phyloP scores from a whole-genome alignment of 2,888 invertebrate species.

The Adela reaumurella region DNA sequence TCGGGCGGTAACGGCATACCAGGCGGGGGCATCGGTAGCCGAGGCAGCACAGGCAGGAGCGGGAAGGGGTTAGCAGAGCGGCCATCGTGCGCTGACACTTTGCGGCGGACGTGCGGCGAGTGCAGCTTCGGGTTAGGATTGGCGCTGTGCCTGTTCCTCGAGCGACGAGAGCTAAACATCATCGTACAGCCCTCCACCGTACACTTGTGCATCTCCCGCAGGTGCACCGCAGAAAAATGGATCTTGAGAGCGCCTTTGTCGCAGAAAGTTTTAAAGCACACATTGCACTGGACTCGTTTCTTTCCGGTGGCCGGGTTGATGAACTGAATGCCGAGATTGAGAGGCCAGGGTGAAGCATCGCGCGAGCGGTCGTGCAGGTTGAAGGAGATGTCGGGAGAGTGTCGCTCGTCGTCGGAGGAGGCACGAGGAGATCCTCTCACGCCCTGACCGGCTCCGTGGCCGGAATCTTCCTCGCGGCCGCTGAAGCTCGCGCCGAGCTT shows the following conservation, averaged over 20 bases:
- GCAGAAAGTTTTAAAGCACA: conserved; percentile 97
- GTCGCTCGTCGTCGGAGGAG: conserved; percentile 29
- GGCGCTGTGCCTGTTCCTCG: conserved; percentile 92
- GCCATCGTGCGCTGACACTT: conserved; percentile 92
- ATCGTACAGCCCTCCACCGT: conserved; percentile 97
- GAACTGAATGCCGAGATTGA: conserved; percentile 80
- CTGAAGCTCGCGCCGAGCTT: conserved; percentile 67
- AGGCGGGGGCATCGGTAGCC: conserved; percentile 68
- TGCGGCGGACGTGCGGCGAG: conserved; percentile 89
- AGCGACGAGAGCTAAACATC: conserved; percentile 96
- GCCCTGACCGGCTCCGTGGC: conserved; percentile 13
- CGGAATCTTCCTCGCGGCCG: conserved; percentile 42
- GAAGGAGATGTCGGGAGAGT: conserved; percentile 32
- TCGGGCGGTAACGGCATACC: conserved; percentile 63
- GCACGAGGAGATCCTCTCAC: conserved; percentile 18
- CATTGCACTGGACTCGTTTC: conserved; percentile 95
- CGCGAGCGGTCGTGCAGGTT: conserved; percentile 32
- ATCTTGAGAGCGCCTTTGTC: conserved; percentile 99
- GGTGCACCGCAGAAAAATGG: conserved; percentile 96
- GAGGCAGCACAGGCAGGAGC: conserved; percentile 65
- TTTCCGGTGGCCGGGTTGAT: conserved; percentile 91
- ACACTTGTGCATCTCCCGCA: conserved; percentile 98
- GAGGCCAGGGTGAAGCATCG: conserved; percentile 66
- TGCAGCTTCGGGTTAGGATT: conserved; percentile 97
- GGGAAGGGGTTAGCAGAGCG: conserved; percentile 80